Conservation (phyloP, 2,888 invertebrate species). For the Pteria penguin region DNA sequence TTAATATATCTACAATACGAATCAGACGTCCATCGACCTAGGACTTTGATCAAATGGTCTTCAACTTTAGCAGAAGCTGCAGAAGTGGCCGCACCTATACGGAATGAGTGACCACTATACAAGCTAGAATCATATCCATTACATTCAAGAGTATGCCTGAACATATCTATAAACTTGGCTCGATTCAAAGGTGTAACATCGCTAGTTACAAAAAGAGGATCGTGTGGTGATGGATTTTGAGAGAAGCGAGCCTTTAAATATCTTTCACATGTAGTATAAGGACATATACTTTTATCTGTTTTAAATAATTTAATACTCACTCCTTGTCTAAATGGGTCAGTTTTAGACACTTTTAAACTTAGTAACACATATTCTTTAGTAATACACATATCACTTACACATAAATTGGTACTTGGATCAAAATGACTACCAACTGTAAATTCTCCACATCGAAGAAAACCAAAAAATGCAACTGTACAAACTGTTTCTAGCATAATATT, state of each 20-base stretch:
- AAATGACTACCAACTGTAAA: neutral
- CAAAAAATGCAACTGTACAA: constrained; percentile 18
- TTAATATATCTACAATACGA: constrained; percentile 30
- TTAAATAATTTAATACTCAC: constrained; percentile 20
- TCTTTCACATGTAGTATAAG: constrained; percentile 2
- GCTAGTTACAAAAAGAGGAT: neutral
- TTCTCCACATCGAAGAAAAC: constrained; percentile 22
- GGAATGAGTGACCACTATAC: constrained; percentile 33
- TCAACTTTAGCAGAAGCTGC: constrained; percentile 15
- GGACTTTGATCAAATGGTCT: constrained; percentile 22
- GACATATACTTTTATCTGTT: constrained; percentile 7
- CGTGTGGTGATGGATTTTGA: neutral
- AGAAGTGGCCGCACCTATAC: constrained; percentile 26
- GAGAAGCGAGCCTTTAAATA: neutral
- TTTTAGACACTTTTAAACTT: constrained; percentile 20
- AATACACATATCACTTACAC: neutral
- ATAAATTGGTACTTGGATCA: constrained; percentile 7
- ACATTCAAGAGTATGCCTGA: neutral
- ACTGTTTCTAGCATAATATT: constrained; percentile 5
- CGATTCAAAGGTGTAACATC: neutral
- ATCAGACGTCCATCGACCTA: constrained; percentile 36
- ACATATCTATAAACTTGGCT: neutral
- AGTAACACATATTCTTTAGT: neutral
- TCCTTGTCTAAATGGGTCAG: constrained; percentile 21
- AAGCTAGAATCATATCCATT: neutral